Conservation (phyloP, 2,113 vertebrate species). For the Crotalus viridis region DNA sequence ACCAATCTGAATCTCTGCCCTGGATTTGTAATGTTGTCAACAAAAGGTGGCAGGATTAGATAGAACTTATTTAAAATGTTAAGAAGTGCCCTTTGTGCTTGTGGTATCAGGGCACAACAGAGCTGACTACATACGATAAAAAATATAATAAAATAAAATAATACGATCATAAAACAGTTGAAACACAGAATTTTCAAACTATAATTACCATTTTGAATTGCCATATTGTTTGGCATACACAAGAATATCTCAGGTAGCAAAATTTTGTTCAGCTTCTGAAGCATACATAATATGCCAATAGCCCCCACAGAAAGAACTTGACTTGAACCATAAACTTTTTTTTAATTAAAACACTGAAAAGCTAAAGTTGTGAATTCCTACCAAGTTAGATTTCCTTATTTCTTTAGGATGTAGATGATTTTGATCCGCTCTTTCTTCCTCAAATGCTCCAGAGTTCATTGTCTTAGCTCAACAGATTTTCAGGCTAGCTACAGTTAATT, state of each 20-base stretch:
- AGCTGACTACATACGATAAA: not conserved
- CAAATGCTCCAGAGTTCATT: not conserved
- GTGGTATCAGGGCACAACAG: not conserved
- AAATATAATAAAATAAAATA: not conserved
- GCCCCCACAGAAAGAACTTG: not conserved
- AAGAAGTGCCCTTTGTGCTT: not conserved
- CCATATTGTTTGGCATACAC: not conserved
- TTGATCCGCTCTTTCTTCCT: not conserved
- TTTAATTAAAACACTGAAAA: not conserved
- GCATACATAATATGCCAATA: not conserved
- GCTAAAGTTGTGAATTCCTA: not conserved
- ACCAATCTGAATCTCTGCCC: not conserved
- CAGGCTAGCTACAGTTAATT: not conserved
- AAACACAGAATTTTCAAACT: not conserved
- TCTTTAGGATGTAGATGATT: not conserved
- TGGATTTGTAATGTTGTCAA: not conserved
- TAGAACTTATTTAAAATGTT: not conserved
- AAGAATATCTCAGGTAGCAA: not conserved
- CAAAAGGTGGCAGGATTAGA: not conserved
- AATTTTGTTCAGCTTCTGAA: not conserved
- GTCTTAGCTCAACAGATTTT: not conserved
- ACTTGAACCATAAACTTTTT: not conserved
- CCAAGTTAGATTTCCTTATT: not conserved
- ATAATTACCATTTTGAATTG: not conserved
- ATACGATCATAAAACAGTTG: not conserved